A percentile compares a stretch with the other conserved stretches of the same genome.
Evolutionary conservation across 2,888 invertebrate species (phyloP).

Genomic region (Campaea margaritaria): DNA sequence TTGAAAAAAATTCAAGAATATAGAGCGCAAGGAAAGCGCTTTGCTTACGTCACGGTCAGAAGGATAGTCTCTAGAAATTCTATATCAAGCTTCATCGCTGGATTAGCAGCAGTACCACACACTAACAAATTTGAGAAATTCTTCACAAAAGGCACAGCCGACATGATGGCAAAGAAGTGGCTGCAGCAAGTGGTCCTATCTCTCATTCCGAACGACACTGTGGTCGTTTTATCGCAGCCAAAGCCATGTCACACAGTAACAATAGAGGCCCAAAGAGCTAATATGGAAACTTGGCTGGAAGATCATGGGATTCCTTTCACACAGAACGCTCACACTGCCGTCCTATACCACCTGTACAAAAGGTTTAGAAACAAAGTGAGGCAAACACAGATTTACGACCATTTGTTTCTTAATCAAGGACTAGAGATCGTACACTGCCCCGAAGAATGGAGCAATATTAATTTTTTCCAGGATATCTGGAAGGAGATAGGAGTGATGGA

Average conservation of each 20-base stretch:
- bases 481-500: constrained; percentile 8
- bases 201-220: constrained; percentile 4
- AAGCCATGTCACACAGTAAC: constrained; percentile 12
- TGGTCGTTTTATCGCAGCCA: constrained; percentile 25
- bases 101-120: constrained; percentile 26
- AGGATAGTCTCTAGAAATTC: background rate
- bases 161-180: constrained; percentile 27
- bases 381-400: constrained; percentile 26
- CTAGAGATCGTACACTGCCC: constrained; percentile 21
- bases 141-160: constrained; percentile 22
- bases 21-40: constrained; percentile 15
- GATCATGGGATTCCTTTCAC: constrained; percentile 20
- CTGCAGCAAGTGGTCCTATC: constrained; percentile 21
- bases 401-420: constrained; percentile 25
- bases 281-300: constrained; percentile 27
- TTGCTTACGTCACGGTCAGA: constrained; percentile 30
- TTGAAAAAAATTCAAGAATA: constrained; percentile 20
- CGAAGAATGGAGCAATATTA: constrained; percentile 19
- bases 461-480: constrained; percentile 26
- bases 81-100: constrained; percentile 11
- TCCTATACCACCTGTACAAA: constrained; percentile 25
- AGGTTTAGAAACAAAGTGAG: constrained; percentile 10
- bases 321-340: constrained; percentile 14
- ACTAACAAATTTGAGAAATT: constrained; percentile 9
- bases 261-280: background rate